These are phyloP conservation scores for Leucophenga maculata DNA, from an alignment of 2,888 invertebrate species.

Conservation along the genomic window DNA sequence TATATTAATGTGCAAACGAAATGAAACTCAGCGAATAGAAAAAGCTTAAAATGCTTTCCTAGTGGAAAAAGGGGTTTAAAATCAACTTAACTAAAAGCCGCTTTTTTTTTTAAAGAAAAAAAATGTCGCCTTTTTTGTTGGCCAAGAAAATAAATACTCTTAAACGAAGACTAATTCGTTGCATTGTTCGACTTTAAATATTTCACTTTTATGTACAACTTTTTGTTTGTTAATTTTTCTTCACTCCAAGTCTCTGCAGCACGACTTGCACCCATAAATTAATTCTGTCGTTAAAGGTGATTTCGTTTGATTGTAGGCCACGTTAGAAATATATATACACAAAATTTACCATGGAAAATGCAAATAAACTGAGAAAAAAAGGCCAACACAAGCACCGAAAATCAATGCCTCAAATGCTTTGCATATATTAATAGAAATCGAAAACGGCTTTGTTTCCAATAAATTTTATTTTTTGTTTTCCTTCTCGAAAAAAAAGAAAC, in stretches of 20 bases:
- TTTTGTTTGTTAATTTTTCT: background rate
- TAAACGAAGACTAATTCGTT: conserved; percentile 16
- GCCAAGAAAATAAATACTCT: conserved; percentile 10
- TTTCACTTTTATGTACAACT: conserved; percentile 4
- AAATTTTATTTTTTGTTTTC: too few relatives aligned
- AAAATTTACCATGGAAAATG: conserved; percentile 8
- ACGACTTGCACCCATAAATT: conserved; percentile 57
- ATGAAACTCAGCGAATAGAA: background rate
- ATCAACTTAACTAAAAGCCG: conserved; percentile 10
- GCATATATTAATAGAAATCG: conserved; percentile 37
- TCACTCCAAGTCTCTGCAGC: conserved; percentile 28
- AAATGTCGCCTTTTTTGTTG: conserved; percentile 9
- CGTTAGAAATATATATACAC: background rate
- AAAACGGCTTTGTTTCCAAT: conserved; percentile 1
- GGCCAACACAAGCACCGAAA: conserved; percentile 26
- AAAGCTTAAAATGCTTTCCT: too few relatives aligned
- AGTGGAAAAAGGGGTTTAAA: conserved; percentile 2
- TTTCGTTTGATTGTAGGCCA: conserved; percentile 39
- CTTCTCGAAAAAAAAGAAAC: too few relatives aligned
- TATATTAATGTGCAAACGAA: conserved; percentile 35
- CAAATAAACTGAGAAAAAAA: conserved; percentile 18
- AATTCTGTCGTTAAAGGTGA: conserved; percentile 54
- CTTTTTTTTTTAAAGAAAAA: background rate
- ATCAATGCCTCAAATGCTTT: conserved; percentile 27
- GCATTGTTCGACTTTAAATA: conserved; percentile 16